Percentiles rank a stretch among this genome's conserved stretches.
Conservation (phyloP, 2,797 vertebrate species). For the Pampus argenteus region DNA sequence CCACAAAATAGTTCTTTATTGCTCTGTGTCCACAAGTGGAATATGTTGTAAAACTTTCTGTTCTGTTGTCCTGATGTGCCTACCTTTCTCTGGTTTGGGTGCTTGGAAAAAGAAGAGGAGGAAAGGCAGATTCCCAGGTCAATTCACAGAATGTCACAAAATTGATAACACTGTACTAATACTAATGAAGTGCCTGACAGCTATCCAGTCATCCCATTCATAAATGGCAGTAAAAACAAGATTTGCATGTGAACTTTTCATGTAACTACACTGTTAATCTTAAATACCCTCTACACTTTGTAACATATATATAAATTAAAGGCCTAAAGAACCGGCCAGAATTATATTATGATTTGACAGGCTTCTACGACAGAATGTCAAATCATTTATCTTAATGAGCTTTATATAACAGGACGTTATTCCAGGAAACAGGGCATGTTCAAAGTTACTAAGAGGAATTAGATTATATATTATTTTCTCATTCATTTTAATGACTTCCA, state of each 20-base stretch:
- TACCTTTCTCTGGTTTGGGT: slow-evolving; percentile 79
- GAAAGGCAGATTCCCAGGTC: slow-evolving; percentile 80
- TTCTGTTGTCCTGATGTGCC: slow-evolving; percentile 80
- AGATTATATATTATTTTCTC: slow-evolving; percentile 50
- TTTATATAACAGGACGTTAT: slow-evolving; percentile 61
- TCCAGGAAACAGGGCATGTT: slow-evolving; percentile 54
- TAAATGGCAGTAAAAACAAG: slow-evolving; percentile 81
- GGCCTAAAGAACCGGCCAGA: slow-evolving; percentile 71
- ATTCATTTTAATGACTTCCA: slow-evolving; percentile 52
- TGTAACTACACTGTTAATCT: slow-evolving; percentile 66
- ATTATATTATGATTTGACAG: slow-evolving; percentile 66
- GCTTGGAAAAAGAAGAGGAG: slow-evolving; percentile 79
- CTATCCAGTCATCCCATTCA: slow-evolving; percentile 76
- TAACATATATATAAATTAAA: slow-evolving; percentile 65
- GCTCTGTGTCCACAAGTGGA: slow-evolving; percentile 87
- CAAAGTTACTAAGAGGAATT: slow-evolving; percentile 59
- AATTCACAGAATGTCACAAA: slow-evolving; percentile 72
- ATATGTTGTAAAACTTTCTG: slow-evolving; percentile 81
- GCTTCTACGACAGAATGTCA: slow-evolving; percentile 62
- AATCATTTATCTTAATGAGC: slow-evolving; percentile 73
- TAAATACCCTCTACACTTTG: slow-evolving; percentile 65
- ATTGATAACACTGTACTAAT: slow-evolving; percentile 55
- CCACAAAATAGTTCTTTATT: slow-evolving; percentile 87
- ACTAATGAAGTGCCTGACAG: slow-evolving; percentile 65
- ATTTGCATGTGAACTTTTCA: slow-evolving; percentile 78